phyloP scores from a whole-genome alignment of 2,113 vertebrate genomes.

The Odobenus rosmarus region DNA sequence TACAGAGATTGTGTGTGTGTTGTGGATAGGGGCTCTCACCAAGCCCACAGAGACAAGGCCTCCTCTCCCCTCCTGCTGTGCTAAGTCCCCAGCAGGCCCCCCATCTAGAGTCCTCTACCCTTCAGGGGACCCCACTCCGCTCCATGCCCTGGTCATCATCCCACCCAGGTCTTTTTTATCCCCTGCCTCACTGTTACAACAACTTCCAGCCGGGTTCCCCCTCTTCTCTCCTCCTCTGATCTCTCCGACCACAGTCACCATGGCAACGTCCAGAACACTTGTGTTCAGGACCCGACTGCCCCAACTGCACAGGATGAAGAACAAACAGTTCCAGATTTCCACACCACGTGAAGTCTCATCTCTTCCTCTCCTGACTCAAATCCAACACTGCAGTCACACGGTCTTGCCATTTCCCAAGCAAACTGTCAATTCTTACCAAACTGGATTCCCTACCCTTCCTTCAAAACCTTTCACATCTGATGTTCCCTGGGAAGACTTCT shows the following conservation, averaged over 20 bases:
- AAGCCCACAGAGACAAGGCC: neutral
- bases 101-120: rapidly evolving
- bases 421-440: neutral
- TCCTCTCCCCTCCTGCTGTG: neutral
- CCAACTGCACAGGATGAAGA: neutral
- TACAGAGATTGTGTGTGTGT: neutral
- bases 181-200: neutral
- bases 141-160: neutral
- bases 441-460: neutral
- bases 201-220: neutral
- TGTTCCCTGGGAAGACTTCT: neutral
- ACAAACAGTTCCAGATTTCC: neutral
- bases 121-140: neutral
- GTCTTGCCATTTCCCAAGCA: neutral
- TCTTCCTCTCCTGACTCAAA: neutral
- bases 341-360: neutral
- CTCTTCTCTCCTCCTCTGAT: neutral
- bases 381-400: neutral
- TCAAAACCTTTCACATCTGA: neutral
- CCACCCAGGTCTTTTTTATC: neutral
- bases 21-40: neutral
- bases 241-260: neutral
- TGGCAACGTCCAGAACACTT: neutral
- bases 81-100: neutral
- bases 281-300: neutral